phyloP scores from a whole-genome alignment of 2,113 vertebrate species.

The Catharus bicknelli region DNA sequence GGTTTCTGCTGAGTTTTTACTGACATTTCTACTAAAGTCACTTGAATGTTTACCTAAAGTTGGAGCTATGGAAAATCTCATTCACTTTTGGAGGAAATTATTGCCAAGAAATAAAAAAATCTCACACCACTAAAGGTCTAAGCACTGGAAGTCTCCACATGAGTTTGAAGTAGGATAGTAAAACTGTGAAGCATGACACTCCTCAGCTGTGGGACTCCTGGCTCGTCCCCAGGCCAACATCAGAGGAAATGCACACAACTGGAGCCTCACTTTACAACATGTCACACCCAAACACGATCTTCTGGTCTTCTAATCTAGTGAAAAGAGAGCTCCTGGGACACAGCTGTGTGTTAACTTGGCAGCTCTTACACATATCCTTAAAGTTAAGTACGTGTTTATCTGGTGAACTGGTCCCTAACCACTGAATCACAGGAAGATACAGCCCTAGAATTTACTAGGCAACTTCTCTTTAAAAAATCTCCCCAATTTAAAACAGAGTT shows the following conservation, averaged over 20 bases:
- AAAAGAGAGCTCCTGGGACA: not conserved
- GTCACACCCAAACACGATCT: not conserved
- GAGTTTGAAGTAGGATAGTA: not conserved
- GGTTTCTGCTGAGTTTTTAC: not conserved
- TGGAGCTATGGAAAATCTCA: not conserved
- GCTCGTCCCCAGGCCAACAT: not conserved
- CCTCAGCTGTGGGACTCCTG: not conserved
- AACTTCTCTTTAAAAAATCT: not conserved
- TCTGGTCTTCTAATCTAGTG: not conserved
- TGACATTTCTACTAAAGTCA: not conserved
- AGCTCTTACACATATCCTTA: not conserved
- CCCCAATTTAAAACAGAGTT: not conserved
- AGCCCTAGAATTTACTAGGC: not conserved
- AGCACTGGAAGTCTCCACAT: not conserved
- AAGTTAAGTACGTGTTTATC: not conserved
- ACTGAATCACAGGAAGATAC: not conserved
- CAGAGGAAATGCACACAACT: not conserved
- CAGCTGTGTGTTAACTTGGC: not conserved
- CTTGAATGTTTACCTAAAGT: not conserved
- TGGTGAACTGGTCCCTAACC: not conserved
- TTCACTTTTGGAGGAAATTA: not conserved
- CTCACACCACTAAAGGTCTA: not conserved
- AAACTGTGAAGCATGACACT: not conserved
- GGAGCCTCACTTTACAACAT: not conserved
- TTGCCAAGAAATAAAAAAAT: not conserved